These are phyloP conservation scores for Nothura maculosa DNA, from an alignment of 2,797 vertebrate species.

Conservation along the genomic window DNA sequence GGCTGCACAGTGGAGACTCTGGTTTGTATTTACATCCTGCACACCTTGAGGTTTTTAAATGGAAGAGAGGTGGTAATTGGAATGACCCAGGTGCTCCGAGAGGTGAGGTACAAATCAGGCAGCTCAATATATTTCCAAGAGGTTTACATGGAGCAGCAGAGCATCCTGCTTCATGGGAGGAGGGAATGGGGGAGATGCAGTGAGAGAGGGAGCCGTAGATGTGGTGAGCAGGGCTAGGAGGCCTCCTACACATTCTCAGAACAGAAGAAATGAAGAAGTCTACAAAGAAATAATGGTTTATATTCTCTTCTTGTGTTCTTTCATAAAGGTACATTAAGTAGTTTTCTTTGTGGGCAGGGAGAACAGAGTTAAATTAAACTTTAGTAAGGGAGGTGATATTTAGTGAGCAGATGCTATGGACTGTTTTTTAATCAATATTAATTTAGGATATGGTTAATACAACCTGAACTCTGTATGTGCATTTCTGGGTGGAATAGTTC, in stretches of 20 bases:
- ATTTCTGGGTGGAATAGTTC: neutral
- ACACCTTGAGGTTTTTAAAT: fast-evolving
- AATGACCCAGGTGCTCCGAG: neutral
- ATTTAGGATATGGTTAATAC: neutral
- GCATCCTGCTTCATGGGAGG: neutral
- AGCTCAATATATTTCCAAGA: neutral
- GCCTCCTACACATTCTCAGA: neutral
- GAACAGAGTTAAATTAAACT: neutral
- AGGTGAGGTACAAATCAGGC: neutral
- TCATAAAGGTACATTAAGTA: neutral
- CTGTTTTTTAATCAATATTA: neutral
- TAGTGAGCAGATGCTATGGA: neutral
- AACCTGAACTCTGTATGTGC: neutral
- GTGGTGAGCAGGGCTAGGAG: neutral
- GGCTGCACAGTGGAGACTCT: neutral
- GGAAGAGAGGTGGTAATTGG: neutral
- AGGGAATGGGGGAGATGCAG: neutral
- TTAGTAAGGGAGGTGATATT: neutral
- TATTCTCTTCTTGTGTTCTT: neutral
- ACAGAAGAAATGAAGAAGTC: neutral
- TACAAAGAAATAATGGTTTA: neutral
- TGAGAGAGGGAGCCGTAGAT: neutral
- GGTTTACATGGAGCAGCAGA: neutral
- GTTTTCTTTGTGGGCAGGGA: neutral
- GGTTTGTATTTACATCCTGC: neutral